phyloP scores from a whole-genome alignment of 2,113 vertebrate species.

The Calidris pygmaea region DNA sequence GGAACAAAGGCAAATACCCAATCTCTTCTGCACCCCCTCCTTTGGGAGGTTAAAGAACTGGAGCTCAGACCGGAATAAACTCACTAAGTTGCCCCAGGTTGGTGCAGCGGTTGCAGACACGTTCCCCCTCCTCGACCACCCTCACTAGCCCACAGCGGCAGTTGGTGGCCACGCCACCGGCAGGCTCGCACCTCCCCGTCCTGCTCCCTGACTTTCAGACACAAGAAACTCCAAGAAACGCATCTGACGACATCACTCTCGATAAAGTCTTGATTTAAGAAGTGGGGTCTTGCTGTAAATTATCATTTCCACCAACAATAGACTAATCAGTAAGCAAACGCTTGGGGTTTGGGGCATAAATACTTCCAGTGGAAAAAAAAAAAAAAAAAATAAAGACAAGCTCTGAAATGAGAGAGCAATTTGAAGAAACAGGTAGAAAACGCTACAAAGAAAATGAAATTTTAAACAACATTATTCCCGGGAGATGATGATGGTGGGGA shows the following conservation, averaged over 20 bases:
- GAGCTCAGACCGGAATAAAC: neutral
- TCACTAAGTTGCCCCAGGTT: neutral
- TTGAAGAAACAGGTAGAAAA: neutral
- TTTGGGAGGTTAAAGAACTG: accelerated
- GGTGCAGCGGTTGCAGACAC: accelerated
- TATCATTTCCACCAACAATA: neutral
- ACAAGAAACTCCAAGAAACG: neutral
- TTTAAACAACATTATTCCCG: neutral
- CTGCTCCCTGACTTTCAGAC: accelerated
- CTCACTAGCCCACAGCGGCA: neutral
- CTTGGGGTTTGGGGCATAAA: neutral
- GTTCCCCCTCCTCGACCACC: neutral
- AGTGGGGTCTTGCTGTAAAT: neutral
- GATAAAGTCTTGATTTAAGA: neutral
- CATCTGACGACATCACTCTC: too few relatives aligned
- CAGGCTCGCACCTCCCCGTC: neutral
- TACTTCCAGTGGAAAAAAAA: neutral
- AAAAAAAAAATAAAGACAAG: too few relatives aligned
- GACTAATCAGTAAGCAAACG: accelerated
- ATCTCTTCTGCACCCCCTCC: neutral
- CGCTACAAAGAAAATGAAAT: neutral
- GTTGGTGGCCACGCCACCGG: neutral
- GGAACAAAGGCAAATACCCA: neutral
- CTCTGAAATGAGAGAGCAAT: neutral
- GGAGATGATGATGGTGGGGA: neutral